phyloP scores from a whole-genome alignment of 2,888 invertebrate species.

The Theristus sp. region DNA sequence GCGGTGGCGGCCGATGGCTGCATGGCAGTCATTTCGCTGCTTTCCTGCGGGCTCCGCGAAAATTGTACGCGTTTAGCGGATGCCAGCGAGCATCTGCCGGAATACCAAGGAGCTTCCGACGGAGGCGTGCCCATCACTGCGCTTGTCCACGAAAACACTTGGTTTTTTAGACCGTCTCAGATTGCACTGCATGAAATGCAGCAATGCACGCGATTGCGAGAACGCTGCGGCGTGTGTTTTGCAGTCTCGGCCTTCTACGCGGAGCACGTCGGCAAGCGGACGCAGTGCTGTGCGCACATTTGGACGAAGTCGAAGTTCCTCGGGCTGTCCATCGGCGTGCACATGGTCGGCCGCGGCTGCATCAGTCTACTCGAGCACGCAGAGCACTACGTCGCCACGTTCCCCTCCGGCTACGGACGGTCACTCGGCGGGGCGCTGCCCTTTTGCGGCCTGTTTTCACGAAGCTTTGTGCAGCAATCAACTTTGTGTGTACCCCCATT shows the following conservation, averaged over 20 bases:
- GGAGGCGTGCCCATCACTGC: no score
- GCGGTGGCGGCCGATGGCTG: not conserved
- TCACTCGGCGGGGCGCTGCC: not conserved
- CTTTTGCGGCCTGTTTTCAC: no score
- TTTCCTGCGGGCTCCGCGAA: not conserved
- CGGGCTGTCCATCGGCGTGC: constrained; percentile 58
- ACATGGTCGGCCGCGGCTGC: constrained; percentile 82
- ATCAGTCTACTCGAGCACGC: constrained; percentile 72
- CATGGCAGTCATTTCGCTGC: no score
- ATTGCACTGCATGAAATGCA: no score
- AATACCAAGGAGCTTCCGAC: no score
- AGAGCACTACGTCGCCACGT: constrained; percentile 84
- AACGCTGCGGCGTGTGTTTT: no score
- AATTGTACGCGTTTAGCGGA: no score
- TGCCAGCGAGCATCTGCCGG: no score
- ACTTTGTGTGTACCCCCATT: not conserved
- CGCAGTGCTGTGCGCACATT: constrained; percentile 80
- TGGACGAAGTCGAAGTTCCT: constrained; percentile 99
- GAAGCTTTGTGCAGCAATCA: no score
- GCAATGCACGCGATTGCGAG: no score
- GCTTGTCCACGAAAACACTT: no score
- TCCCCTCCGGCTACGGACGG: constrained; percentile 85
- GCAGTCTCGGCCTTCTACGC: constrained; percentile 94
- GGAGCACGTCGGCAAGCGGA: constrained; percentile 71
- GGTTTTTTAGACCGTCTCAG: no score